Base-by-base conservation (phyloP, 2,113 vertebrate species). In the Pagrus major region DNA sequence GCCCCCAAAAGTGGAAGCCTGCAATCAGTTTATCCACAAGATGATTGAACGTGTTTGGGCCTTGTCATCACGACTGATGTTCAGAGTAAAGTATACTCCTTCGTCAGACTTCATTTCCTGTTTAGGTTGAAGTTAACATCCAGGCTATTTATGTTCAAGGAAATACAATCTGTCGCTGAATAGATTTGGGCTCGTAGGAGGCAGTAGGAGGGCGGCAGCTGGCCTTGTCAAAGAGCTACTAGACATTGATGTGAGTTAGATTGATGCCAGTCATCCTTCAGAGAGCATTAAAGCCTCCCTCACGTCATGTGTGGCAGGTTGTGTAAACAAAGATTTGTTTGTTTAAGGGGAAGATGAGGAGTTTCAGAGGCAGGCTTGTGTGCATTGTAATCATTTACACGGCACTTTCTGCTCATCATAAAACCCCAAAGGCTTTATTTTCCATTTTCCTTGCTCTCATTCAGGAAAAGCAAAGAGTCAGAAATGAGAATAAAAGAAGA, bases 251-350 rank as follows among this genome's bases (percentile, higher is more conserved):
- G 69, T 31, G 61, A 84, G 58, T 76, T 66, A 72, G 72, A 87
- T 78, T 82, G 81, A 88, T 87, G 63, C 60, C 52, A 12, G 81
- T 42, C 33, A 20, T 86, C 58, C 60, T 86, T 81, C 35, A 51
- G 25, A 54, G 59, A 73, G 67, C 65, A 56, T 61, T 70, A 66
- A 66, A 51, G 16, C 51, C 41, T 52, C 31, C 10, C 4, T 72
- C 47, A 25, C 3, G 6, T 72, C 37, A 4, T 39, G 12, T 72
- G 56, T 27, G 33, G 39, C 70, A 18, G 8, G 4, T 47, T 80
- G 54, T 46, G 39, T 79, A 75, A 85, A 86, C 76, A 73, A 78
- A 69, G 42, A 56, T 55, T 42, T 64, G 73, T 76, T 69, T 76
- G 23, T 61, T 42, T 70, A 27, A 11, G 16, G 18, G 65, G 54